Base-by-base conservation (phyloP, 2,888 invertebrate species). In the Alsophila aescularia region DNA sequence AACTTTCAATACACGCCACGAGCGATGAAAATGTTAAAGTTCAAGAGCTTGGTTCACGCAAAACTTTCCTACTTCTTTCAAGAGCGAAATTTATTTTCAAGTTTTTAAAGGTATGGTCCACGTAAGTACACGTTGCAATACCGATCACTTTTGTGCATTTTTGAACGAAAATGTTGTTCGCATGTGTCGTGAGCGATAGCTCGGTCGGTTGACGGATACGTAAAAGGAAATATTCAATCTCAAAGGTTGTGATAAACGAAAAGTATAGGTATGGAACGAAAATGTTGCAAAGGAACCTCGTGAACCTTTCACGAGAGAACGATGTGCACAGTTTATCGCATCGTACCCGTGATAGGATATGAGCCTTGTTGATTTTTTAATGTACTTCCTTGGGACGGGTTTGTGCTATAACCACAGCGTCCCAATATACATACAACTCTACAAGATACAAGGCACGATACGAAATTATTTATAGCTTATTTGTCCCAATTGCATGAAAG, bases 1-100 rank as follows among this genome's bases (percentile, higher is more conserved):
- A n/a, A n/a, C n/a, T n/a, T n/a, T n/a, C n/a, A n/a, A n/a, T n/a
- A n/a, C n/a, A n/a, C n/a, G n/a, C n/a, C n/a, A n/a, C n/a, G n/a
- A n/a, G n/a, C 77, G 74, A 75, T 78, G 73, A 80, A 73, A 79
- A 77, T 72, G 71, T 81, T n/a, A n/a, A 70, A 69, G 66, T 67
- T 69, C 62, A 59, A 78, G 74, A 68, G 72, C 59, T 77, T 73
- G 35, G 51, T 58, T 58, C 64, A 75, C 70, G 67, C 71, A 74
- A 69, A 71, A 69, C 63, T 61, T 66, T n/a, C n/a, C 66, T 67
- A 69, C 64, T 74, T 68, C 72, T 74, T 73, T 72, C 64, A 62
- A 71, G 62, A 54, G 31, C 52, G 59, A 56, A 64, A 66, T 67
- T 62, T 74, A 65, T 72, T 72, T 66, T 31, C 58, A 63, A 62